A percentile compares a stretch with the other conserved stretches of the same genome.
phyloP scores from a whole-genome alignment of 2,888 invertebrate species.

The Drosophila formosana region DNA sequence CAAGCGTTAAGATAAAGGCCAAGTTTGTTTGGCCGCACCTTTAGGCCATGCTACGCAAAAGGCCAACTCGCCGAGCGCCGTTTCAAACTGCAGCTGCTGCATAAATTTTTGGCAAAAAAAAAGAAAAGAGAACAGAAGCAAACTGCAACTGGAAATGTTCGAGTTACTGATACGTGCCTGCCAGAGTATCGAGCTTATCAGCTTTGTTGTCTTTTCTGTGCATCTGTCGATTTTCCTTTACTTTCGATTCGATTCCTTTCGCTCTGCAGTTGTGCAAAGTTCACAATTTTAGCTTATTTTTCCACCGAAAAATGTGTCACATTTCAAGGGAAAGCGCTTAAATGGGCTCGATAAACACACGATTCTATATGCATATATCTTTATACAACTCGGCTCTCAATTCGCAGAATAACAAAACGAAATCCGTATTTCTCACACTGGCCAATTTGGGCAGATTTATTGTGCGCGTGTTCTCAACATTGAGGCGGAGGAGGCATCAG shows the following conservation, averaged over 20 bases:
- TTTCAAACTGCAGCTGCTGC: slow-evolving; percentile 36
- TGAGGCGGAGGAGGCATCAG: slow-evolving; percentile 7
- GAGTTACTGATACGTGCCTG: slow-evolving; percentile 43
- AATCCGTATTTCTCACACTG: not conserved
- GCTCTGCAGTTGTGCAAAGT: slow-evolving; percentile 14
- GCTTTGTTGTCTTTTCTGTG: slow-evolving; percentile 26
- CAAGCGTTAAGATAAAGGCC: slow-evolving; percentile 64
- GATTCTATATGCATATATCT: not conserved
- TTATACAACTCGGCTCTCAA: slow-evolving; percentile 1
- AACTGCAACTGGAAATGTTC: slow-evolving; percentile 23
- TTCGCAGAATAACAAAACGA: slow-evolving; percentile 15
- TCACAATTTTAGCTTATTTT: slow-evolving; percentile 13
- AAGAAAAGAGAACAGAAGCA: slow-evolving; percentile 9
- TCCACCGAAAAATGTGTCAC: not conserved
- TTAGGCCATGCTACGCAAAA: slow-evolving; percentile 24
- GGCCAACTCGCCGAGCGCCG: slow-evolving; percentile 2
- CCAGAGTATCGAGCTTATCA: slow-evolving; percentile 46
- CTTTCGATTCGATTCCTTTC: slow-evolving; percentile 24
- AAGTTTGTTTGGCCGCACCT: slow-evolving; percentile 48
- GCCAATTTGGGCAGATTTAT: not conserved
- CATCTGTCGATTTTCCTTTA: slow-evolving; percentile 18
- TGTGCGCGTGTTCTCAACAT: slow-evolving; percentile 1
- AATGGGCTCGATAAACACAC: slow-evolving; percentile 15
- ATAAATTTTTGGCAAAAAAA: slow-evolving; percentile 30
- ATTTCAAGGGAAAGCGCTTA: slow-evolving; percentile 4